Conservation (phyloP, 2,113 vertebrate genomes). For the Panthera uncia region DNA sequence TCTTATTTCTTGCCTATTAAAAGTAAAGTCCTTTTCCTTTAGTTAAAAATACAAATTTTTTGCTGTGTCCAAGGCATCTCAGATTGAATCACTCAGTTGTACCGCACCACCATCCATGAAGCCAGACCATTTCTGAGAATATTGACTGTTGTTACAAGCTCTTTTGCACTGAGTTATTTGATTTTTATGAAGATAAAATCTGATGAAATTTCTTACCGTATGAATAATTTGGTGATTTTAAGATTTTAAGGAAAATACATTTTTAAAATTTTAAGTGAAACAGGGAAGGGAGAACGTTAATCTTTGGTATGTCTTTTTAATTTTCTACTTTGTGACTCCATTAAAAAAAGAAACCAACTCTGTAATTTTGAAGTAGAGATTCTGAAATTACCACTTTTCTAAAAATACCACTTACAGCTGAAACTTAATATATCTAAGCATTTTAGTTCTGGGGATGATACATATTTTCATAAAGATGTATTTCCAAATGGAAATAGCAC, state of each 20-base stretch:
- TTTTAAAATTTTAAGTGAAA: slow-evolving; percentile 21
- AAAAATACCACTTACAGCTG: slow-evolving; percentile 74
- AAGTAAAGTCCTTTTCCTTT: slow-evolving; percentile 2
- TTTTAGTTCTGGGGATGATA: slow-evolving; percentile 58
- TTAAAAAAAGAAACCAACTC: slow-evolving; percentile 46
- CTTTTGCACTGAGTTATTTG: slow-evolving; percentile 46
- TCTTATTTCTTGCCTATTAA: slow-evolving; percentile 39
- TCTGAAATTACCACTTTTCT: slow-evolving; percentile 77
- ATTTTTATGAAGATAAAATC: slow-evolving; percentile 46
- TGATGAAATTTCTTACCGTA: slow-evolving; percentile 12
- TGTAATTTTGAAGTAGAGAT: slow-evolving; percentile 71
- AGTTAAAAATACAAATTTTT: slow-evolving; percentile 36
- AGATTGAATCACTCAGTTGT: not conserved
- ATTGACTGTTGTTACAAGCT: slow-evolving; percentile 16
- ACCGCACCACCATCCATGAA: not conserved
- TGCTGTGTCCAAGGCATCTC: not conserved
- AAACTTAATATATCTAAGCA: slow-evolving; percentile 70
- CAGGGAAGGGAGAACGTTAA: slow-evolving; percentile 27
- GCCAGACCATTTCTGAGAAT: slow-evolving; percentile 55
- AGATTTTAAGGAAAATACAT: slow-evolving; percentile 17
- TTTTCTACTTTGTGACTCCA: slow-evolving; percentile 63
- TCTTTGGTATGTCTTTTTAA: slow-evolving; percentile 48
- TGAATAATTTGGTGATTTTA: slow-evolving; percentile 27
- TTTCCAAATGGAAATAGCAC: slow-evolving; percentile 67
- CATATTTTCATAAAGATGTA: slow-evolving; percentile 80